phyloP scores from a whole-genome alignment of 2,888 invertebrate genomes.

The Drosophila prostipennis region DNA sequence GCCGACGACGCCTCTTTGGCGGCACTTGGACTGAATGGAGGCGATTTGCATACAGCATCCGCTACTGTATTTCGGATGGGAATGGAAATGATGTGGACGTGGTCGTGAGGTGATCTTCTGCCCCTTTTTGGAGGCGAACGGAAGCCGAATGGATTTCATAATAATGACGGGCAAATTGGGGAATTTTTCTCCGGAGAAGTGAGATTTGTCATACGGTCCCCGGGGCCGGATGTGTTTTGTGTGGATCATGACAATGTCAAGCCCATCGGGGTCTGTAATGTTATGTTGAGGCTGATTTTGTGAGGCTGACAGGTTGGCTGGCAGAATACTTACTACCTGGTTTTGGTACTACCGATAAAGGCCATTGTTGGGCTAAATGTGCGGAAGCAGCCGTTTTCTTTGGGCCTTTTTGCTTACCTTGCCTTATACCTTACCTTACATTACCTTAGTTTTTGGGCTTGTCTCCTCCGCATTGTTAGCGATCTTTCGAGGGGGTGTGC shows the following conservation, averaged over 20 bases:
- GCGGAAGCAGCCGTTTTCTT: constrained; percentile 72
- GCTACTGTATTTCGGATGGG: constrained; percentile 66
- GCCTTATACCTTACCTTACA: constrained; percentile 7
- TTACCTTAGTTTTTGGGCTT: constrained; percentile 19
- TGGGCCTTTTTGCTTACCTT: constrained; percentile 33
- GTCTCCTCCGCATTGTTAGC: constrained; percentile 34
- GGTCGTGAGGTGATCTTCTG: constrained; percentile 61
- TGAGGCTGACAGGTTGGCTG: constrained; percentile 64
- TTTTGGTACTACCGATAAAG: constrained; percentile 23
- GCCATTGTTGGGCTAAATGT: constrained; percentile 54
- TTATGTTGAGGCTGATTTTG: constrained; percentile 19
- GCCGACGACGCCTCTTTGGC: constrained; percentile 65
- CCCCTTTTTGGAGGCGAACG: constrained; percentile 44
- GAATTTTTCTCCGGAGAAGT: constrained; percentile 52
- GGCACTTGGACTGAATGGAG: constrained; percentile 65
- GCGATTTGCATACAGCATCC: constrained; percentile 79
- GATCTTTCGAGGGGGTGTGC: constrained; percentile 58
- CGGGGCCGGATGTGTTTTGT: constrained; percentile 75
- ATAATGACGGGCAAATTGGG: constrained; percentile 69
- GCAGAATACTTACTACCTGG: constrained; percentile 37
- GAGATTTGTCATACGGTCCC: constrained; percentile 62
- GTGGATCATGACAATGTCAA: constrained; percentile 66
- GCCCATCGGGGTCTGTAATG: constrained; percentile 42
- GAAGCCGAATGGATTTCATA: constrained; percentile 60
- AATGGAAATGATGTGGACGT: neutral